Evolutionary conservation across 1,140 invertebrate genomes (phyloP).

Genomic region (Phenacoccus solenopsis): DNA sequence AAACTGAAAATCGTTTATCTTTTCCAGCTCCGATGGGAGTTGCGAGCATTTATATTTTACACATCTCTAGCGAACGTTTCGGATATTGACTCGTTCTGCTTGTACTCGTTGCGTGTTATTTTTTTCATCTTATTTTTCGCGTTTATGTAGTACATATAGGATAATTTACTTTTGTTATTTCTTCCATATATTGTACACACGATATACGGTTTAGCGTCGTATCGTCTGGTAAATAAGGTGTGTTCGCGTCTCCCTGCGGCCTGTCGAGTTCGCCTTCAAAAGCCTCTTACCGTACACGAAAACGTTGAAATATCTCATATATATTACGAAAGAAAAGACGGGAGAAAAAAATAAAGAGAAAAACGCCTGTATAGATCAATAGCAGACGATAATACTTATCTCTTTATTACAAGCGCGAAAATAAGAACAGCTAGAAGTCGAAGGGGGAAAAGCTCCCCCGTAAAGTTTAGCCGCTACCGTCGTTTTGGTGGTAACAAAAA

Average conservation of each 20-base stretch:
- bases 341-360: background rate
- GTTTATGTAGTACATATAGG: too few species aligned
- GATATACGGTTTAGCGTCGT: background rate
- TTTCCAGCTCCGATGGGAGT: background rate
- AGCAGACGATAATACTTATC: background rate
- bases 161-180: background rate
- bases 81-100: background rate
- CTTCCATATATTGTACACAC: background rate
- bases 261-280: background rate
- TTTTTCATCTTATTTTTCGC: too few species aligned
- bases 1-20: constrained; percentile 1
- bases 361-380: background rate
- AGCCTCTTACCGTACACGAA: background rate
- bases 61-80: background rate
- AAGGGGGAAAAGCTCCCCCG: background rate
- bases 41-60: background rate
- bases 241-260: background rate
- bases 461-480: too few species aligned
- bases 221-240: background rate
- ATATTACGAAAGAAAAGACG: background rate
- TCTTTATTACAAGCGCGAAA: constrained; percentile 1
- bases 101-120: too few species aligned
- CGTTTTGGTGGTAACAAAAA: too few species aligned
- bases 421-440: background rate
- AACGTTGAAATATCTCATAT: background rate